Percentiles rank a stretch among this genome's conserved stretches.
phyloP scores from a whole-genome alignment of 2,888 invertebrate species.

The Chironomus tentans region DNA sequence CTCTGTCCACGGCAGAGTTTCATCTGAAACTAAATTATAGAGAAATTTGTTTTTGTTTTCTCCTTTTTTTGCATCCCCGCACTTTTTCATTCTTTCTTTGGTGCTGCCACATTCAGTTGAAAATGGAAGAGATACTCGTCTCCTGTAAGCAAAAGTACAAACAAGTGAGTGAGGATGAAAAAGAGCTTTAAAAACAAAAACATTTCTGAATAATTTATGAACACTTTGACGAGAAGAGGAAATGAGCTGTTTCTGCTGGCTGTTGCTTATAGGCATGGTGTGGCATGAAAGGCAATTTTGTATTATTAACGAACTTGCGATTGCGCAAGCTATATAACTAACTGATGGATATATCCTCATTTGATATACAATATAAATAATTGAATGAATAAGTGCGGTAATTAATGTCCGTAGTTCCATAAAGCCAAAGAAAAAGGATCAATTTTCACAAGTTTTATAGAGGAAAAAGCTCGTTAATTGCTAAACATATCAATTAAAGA shows the following conservation, averaged over 20 bases:
- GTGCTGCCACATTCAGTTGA: neutral
- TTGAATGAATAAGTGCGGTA: neutral
- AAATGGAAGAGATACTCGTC: neutral
- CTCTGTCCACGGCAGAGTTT: too few species aligned
- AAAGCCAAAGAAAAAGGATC: neutral
- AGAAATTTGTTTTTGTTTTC: too few species aligned
- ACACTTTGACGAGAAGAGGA: neutral
- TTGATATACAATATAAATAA: neutral
- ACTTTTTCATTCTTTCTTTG: too few species aligned
- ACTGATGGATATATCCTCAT: neutral
- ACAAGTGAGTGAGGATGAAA: neutral
- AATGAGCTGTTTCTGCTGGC: neutral
- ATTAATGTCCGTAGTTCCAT: neutral
- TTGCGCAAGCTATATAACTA: neutral
- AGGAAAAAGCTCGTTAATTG: neutral
- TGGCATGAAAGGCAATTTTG: neutral
- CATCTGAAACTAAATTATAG: too few species aligned
- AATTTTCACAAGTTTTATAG: neutral
- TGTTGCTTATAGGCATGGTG: neutral
- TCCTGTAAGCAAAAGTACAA: neutral
- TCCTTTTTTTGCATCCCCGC: too few species aligned
- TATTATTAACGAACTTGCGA: neutral
- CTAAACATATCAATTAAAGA: neutral
- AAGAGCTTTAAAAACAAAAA: neutral
- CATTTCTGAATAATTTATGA: conserved; percentile 4